Percentiles rank a stretch among this genome's conserved stretches.
These are phyloP conservation scores for Dasysyrphus albostriatus DNA, from an alignment of 2,888 invertebrate genomes.

Conservation along the genomic window DNA sequence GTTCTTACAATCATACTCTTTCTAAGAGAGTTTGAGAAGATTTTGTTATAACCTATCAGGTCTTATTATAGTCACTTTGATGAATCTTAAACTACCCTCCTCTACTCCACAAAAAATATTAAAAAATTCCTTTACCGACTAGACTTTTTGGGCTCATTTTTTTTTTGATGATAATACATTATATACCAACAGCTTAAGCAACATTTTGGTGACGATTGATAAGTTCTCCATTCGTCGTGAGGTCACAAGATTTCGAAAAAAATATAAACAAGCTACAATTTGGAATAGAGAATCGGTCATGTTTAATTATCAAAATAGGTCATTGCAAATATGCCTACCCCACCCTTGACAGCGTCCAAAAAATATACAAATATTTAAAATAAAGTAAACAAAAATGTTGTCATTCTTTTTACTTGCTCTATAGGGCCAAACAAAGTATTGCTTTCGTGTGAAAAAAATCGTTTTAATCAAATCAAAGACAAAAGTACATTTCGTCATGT, in stretches of 20 bases:
- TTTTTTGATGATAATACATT: background rate
- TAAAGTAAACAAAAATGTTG: background rate
- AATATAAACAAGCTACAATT: conserved; percentile 14
- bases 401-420: background rate
- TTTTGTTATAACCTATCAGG: too few species aligned
- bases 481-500: too few species aligned
- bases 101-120: too few species aligned
- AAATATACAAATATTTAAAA: background rate
- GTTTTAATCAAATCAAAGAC: too few species aligned
- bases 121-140: background rate
- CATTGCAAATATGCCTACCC: conserved; percentile 56
- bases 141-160: too few species aligned
- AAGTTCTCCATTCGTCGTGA: background rate
- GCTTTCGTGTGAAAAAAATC: too few species aligned
- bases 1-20: too few species aligned
- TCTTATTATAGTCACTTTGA: too few species aligned
- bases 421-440: too few species aligned
- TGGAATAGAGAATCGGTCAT: background rate
- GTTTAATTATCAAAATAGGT: conserved; percentile 56
- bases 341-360: background rate
- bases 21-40: too few species aligned
- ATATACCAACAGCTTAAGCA: background rate
- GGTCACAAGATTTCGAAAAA: background rate
- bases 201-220: background rate
- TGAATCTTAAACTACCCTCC: too few species aligned